These are phyloP conservation scores for Gnathonemus echidnorhynchus DNA, from an alignment of 2,113 vertebrate genomes.

Conservation along the genomic window DNA sequence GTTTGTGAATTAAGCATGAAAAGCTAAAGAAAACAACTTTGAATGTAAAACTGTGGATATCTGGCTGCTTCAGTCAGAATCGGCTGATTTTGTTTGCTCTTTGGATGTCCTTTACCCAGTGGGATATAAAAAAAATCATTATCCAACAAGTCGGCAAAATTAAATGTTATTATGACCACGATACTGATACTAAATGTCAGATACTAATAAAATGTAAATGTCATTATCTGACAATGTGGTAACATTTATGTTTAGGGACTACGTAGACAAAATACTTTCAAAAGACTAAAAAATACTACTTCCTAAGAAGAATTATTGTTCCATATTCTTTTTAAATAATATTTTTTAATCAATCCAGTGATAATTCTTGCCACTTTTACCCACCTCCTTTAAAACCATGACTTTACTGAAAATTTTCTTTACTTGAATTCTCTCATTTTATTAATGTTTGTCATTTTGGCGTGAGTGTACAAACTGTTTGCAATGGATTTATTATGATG, in stretches of 20 bases:
- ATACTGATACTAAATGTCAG: neutral
- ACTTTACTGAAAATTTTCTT: neutral
- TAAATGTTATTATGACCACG: neutral
- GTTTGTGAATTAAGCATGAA: neutral
- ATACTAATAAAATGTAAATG: neutral
- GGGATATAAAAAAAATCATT: neutral
- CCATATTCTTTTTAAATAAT: neutral
- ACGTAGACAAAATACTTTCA: neutral
- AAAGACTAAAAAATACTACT: neutral
- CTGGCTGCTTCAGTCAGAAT: neutral
- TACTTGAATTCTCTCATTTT: neutral
- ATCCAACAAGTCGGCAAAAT: neutral
- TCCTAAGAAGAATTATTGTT: neutral
- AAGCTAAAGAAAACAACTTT: neutral
- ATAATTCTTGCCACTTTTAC: neutral
- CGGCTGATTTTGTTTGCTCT: neutral
- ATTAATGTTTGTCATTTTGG: neutral
- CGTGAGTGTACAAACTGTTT: neutral
- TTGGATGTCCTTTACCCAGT: neutral
- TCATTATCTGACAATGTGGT: neutral
- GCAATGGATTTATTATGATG: neutral
- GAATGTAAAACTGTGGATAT: neutral
- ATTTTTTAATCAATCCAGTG: neutral
- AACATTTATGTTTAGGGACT: neutral
- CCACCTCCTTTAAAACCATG: neutral